Conservation (phyloP, 2,113 vertebrate genomes). For the Bucco capensis region DNA sequence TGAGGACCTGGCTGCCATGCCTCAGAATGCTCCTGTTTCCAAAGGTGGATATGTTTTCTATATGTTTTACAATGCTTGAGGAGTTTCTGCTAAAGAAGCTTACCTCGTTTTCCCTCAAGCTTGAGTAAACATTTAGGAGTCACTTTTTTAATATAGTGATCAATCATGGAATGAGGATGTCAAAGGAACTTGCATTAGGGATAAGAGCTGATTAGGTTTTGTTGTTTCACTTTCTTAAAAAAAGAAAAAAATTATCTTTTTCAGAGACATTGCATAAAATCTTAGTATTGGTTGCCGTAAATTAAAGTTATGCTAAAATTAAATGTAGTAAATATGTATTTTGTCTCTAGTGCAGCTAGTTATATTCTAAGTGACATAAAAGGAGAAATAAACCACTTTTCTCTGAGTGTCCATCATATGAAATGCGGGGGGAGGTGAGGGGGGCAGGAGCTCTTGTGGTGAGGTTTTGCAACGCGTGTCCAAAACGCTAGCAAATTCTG, state of each 20-base stretch:
- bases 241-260: not conserved
- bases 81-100: not conserved
- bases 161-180: not conserved
- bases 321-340: not conserved
- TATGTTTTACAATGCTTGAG: not conserved
- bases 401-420: not conserved
- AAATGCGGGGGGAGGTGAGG: not conserved
- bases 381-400: not conserved
- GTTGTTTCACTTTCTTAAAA: not conserved
- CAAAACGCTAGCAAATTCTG: slow-evolving; percentile 26
- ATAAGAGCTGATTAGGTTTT: not conserved
- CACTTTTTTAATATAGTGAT: not conserved
- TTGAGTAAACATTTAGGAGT: not conserved
- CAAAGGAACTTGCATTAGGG: not conserved
- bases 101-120: not conserved
- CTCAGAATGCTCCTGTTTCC: not conserved
- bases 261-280: not conserved
- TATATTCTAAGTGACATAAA: not conserved
- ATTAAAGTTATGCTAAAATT: not conserved
- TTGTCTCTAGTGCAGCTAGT: not conserved
- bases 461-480: not conserved
- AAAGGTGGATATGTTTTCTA: not conserved
- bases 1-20: not conserved
- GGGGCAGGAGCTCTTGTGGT: not conserved
- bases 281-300: not conserved